Conservation (phyloP, 1,140 invertebrate species). For the Monomorium pharaonis region DNA sequence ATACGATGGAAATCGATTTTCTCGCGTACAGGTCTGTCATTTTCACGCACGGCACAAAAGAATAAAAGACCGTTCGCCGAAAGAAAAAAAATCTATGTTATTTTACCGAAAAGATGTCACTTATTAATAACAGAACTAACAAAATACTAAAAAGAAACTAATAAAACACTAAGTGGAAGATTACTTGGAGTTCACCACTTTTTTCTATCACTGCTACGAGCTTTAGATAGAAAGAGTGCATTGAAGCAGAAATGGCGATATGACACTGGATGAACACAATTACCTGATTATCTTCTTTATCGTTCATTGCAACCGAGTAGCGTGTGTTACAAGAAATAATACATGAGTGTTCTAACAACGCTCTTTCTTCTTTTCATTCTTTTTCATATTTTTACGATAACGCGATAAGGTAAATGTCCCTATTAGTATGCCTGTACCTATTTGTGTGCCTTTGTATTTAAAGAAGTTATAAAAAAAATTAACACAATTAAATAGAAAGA, state of each 20-base stretch:
- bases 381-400: background rate
- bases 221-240: constrained; percentile 8
- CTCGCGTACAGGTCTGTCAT: constrained; percentile 26
- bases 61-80: background rate
- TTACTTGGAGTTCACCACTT: background rate
- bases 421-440: too few relatives aligned
- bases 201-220: background rate
- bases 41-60: constrained; percentile 21
- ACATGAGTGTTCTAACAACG: background rate
- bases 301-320: background rate
- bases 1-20: constrained; percentile 52
- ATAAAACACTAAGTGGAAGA: constrained; percentile 25
- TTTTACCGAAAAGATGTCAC: constrained; percentile 11
- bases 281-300: constrained; percentile 11
- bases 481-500: too few relatives aligned
- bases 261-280: constrained; percentile 10
- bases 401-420: too few relatives aligned
- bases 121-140: background rate
- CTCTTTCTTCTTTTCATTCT: background rate
- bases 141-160: background rate
- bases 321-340: background rate
- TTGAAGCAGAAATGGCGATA: constrained; percentile 13
- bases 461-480: too few relatives aligned
- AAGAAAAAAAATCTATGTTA: background rate
- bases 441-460: too few relatives aligned